A percentile compares a stretch with the other conserved stretches of the same genome.
Evolutionary conservation across 1,140 invertebrate species (phyloP).

Genomic region (Vanessa atalanta): DNA sequence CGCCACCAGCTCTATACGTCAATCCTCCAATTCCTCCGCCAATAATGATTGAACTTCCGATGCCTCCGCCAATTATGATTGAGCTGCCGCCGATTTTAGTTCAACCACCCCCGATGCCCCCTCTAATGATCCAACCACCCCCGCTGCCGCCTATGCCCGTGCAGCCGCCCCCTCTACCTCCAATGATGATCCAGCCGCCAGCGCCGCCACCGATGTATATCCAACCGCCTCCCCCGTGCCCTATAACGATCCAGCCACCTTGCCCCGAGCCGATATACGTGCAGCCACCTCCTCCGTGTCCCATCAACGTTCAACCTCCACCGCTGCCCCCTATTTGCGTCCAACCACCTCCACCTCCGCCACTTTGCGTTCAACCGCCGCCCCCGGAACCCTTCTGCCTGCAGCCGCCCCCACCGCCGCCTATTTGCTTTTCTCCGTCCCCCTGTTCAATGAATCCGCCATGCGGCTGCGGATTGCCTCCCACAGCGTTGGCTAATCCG

Average conservation of each 20-base stretch:
- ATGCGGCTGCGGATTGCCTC: slow-evolving; percentile 40
- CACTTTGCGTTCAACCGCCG: slow-evolving; percentile 60
- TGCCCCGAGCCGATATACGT: slow-evolving; percentile 58
- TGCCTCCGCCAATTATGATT: slow-evolving; percentile 62
- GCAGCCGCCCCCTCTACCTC: slow-evolving; percentile 56
- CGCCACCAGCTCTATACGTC: slow-evolving; percentile 56
- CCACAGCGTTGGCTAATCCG: slow-evolving; percentile 48
- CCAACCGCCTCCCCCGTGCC: slow-evolving; percentile 57
- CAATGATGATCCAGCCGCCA: slow-evolving; percentile 65
- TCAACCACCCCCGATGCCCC: slow-evolving; percentile 58
- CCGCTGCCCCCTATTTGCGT: slow-evolving; percentile 60
- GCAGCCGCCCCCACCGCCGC: slow-evolving; percentile 56
- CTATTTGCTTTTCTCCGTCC: slow-evolving; percentile 61
- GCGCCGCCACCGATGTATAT: slow-evolving; percentile 57
- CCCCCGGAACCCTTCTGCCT: slow-evolving; percentile 60
- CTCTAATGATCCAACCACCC: slow-evolving; percentile 63
- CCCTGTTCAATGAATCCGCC: slow-evolving; percentile 40
- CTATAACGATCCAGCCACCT: slow-evolving; percentile 64
- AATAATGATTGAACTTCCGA: slow-evolving; percentile 56
- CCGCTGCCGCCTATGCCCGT: slow-evolving; percentile 59
- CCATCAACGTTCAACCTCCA: slow-evolving; percentile 62
- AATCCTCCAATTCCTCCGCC: slow-evolving; percentile 57
- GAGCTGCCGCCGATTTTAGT: slow-evolving; percentile 63
- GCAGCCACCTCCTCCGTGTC: slow-evolving; percentile 53
- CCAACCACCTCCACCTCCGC: slow-evolving; percentile 60